These are phyloP conservation scores for Tetramorium parvispinum DNA, from an alignment of 1,140 invertebrate genomes.

Conservation along the genomic window DNA sequence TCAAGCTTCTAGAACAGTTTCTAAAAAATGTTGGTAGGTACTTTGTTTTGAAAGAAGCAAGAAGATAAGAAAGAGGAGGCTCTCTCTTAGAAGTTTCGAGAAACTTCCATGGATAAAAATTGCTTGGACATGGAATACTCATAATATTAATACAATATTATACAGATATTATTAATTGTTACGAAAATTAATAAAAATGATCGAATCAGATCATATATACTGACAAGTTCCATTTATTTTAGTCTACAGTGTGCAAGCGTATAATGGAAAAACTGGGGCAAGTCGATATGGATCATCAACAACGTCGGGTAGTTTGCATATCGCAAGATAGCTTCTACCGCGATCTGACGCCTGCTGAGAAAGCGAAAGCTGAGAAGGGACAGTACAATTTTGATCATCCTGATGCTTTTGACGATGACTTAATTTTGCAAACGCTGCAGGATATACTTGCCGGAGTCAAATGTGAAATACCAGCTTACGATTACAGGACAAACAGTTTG, in stretches of 20 bases:
- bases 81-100: no score
- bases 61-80: no score
- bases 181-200: not conserved
- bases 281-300: conserved; percentile 94
- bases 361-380: conserved; percentile 94
- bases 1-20: no score
- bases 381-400: conserved; percentile 99
- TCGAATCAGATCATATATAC: not conserved
- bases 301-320: conserved; percentile 96
- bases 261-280: conserved; percentile 98
- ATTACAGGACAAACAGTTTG: conserved; percentile 95
- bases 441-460: conserved; percentile 93
- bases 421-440: conserved; percentile 92
- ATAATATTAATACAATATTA: no score
- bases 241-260: conserved; percentile 98
- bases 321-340: conserved; percentile 98
- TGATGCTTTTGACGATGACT: conserved; percentile 95
- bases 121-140: no score
- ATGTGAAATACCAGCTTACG: conserved; percentile 95
- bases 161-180: not conserved
- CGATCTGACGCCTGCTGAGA: conserved; percentile 93
- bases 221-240: not conserved
- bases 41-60: no score
- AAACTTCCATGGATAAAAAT: no score
- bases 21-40: no score